Percentiles rank a stretch among this genome's conserved stretches.
These are phyloP conservation scores for Amia ocellicauda DNA, from an alignment of 2,113 vertebrate species.

Conservation along the genomic window DNA sequence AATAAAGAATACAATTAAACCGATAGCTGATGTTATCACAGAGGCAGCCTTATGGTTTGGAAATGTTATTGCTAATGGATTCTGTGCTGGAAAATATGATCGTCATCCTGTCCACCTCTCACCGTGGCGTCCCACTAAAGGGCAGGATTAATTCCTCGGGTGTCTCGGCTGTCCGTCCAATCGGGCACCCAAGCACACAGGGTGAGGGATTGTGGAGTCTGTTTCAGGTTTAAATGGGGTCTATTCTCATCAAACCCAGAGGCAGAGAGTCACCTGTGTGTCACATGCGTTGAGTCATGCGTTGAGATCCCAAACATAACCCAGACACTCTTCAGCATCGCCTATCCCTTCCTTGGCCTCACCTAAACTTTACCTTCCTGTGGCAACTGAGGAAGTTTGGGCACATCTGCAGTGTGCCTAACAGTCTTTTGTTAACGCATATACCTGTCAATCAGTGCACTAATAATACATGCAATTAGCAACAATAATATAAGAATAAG, in stretches of 20 bases:
- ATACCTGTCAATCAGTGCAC: no score
- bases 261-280: conserved; percentile 21
- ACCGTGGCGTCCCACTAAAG: conserved; percentile 40
- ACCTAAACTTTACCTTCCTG: conserved; percentile 62
- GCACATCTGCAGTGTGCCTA: no score
- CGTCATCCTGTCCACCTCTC: conserved; percentile 29
- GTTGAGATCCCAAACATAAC: conserved; percentile 3
- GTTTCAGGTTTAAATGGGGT: conserved; percentile 20
- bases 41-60: conserved; percentile 48
- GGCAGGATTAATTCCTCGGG: conserved; percentile 41
- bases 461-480: no score
- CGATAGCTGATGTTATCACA: conserved; percentile 66
- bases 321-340: conserved; percentile 14
- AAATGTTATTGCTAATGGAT: conserved; percentile 60
- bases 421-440: no score
- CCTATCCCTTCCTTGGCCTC: conserved; percentile 45
- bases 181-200: conserved; percentile 23
- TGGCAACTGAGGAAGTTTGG: conserved; percentile 38
- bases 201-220: not conserved
- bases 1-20: conserved; percentile 68
- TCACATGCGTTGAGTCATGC: conserved; percentile 27
- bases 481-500: no score
- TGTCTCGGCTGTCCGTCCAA: conserved; percentile 26
- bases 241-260: not conserved
- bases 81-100: conserved; percentile 30